Conservation (phyloP, 2,888 invertebrate species). For the Euspilapteryx auroguttella region DNA sequence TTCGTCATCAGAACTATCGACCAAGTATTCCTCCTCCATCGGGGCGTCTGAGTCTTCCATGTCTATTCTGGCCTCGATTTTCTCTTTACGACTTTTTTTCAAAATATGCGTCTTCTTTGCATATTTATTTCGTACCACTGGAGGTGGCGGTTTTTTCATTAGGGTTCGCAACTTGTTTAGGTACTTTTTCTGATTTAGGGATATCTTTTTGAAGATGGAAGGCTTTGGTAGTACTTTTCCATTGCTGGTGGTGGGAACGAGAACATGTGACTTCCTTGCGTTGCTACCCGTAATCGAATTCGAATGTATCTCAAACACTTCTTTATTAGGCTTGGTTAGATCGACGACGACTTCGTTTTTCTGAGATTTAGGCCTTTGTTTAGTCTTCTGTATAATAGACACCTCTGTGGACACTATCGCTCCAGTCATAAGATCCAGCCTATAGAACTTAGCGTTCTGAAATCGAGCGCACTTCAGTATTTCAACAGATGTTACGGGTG, state of each 20-base stretch:
- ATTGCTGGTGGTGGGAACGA: too few relatives aligned
- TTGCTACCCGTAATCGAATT: too few relatives aligned
- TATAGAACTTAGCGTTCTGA: slow-evolving; percentile 26
- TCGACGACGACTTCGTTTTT: too few relatives aligned
- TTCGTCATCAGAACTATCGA: slow-evolving; percentile 8
- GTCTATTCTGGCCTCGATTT: slow-evolving; percentile 13
- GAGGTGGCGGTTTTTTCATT: slow-evolving; percentile 3
- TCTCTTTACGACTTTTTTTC: slow-evolving; percentile 3
- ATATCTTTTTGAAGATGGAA: slow-evolving; percentile 7
- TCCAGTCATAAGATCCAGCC: slow-evolving; percentile 33
- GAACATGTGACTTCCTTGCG: too few relatives aligned
- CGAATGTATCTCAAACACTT: too few relatives aligned
- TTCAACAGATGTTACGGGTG: slow-evolving; percentile 21
- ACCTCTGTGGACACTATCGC: too few relatives aligned
- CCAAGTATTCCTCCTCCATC: slow-evolving; percentile 15
- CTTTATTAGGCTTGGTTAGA: too few relatives aligned
- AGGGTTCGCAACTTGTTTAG: slow-evolving; percentile 5
- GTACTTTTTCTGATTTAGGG: slow-evolving; percentile 4
- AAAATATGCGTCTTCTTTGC: too few relatives aligned
- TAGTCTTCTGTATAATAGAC: too few relatives aligned
- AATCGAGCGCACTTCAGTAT: slow-evolving; percentile 30
- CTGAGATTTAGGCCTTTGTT: too few relatives aligned
- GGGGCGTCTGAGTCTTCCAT: slow-evolving; percentile 16
- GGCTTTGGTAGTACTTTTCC: too few relatives aligned
- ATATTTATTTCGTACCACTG: too few relatives aligned